Evolutionary conservation across 2,113 vertebrate species (phyloP).

Genomic region (Megaceryle torquata): DNA sequence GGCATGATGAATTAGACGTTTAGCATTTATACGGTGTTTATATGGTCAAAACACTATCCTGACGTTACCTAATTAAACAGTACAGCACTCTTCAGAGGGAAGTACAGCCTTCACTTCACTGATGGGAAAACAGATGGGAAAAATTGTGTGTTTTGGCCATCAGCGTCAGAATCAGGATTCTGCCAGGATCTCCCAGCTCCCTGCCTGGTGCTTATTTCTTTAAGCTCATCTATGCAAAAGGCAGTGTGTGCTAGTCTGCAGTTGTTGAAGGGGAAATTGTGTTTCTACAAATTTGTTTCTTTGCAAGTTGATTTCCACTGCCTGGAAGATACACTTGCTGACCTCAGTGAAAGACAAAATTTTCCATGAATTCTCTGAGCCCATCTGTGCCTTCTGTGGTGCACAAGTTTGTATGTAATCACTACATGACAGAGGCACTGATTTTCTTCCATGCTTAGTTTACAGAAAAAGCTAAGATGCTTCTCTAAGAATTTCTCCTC

Average conservation of each 20-base stretch:
- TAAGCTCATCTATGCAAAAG: neutral
- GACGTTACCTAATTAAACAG: neutral
- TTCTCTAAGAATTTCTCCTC: neutral
- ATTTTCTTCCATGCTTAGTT: neutral
- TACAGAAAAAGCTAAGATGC: neutral
- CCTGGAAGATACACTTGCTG: neutral
- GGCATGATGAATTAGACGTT: neutral
- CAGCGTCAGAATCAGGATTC: neutral
- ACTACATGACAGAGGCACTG: neutral
- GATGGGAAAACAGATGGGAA: neutral
- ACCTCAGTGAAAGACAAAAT: neutral
- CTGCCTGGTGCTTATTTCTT: neutral
- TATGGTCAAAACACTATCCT: neutral
- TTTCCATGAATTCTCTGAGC: neutral
- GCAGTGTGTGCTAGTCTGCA: neutral
- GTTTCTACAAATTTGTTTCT: constrained; percentile 8
- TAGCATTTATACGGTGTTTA: neutral
- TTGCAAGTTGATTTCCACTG: neutral
- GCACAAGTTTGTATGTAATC: neutral
- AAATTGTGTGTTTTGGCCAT: neutral
- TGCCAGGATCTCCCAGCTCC: neutral
- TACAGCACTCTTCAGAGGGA: neutral
- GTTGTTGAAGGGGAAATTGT: neutral
- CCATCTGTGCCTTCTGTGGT: neutral
- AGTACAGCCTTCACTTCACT: neutral